Evolutionary conservation across 1,140 invertebrate genomes (phyloP), one percentile per base, ranked within the genome.

Genomic region (Orussus abietinus): DNA sequence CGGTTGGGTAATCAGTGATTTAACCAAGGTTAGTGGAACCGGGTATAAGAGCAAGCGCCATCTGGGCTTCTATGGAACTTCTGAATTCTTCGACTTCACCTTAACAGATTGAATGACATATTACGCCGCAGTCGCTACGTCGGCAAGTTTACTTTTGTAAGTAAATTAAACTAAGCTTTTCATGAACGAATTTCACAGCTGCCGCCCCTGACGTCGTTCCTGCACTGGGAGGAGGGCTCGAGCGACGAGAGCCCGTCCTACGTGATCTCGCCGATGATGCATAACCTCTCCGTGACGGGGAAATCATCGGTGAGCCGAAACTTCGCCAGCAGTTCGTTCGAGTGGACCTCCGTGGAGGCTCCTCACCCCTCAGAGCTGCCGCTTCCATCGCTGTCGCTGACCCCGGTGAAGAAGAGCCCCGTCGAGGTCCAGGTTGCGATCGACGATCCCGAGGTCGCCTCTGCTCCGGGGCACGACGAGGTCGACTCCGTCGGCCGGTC

Each of bases 281-380:
- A 64, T 47, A 38, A 72, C 17, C 36, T 74, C 18, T 58, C 69
- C 4, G 71, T 69, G 1, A 52, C 59, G 19, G 68, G 65, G 4
- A 72, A 74, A n/a, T 59, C 70, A 69, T 18, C 46, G 71, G 13
- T 61, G 69, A 44, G 61, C 64, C n/a, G 55, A 56, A 3, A 64
- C 61, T 6, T 70, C 70, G 10, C 69, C 69, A 3, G 59, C 18
- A 72, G 54, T 38, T 42, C 52, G 0, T 47, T 49, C 4, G 60
- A 64, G 11, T 37, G 49, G 9, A 63, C 61, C 32, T 15, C 58
- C 1, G 66, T 72, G 3, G 45, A 69, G 14, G 66, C 71, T 10
- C 71, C 71, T 3, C 71, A 72, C 56, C 69, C 71, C 4, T 74
- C 71, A 0, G 69, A 69, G 42, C 38, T 74, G 15, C 71, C 71